Percentiles rank a stretch among this genome's conserved stretches.
Evolutionary conservation across 2,888 invertebrate species (phyloP).

Genomic region (Drosophila birchii): DNA sequence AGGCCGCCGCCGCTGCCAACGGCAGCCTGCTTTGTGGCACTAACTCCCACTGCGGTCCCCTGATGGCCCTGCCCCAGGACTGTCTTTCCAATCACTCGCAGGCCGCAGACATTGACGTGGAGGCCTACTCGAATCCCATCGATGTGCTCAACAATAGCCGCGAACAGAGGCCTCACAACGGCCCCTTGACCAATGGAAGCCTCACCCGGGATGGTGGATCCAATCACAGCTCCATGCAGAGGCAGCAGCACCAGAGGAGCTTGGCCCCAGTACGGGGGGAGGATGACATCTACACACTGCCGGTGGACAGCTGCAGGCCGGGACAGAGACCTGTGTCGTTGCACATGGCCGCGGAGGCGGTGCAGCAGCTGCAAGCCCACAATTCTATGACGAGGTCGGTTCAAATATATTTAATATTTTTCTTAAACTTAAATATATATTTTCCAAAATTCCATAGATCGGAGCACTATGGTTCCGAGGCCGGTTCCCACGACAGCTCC

Average conservation of each 20-base stretch:
- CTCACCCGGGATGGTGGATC: conserved; percentile 74
- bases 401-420: too few species aligned
- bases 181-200: conserved; percentile 76
- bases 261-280: conserved; percentile 60
- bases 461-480: conserved; percentile 80
- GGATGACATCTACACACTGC: conserved; percentile 84
- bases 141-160: conserved; percentile 85
- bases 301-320: conserved; percentile 82
- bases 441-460: conserved; percentile 55
- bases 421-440: neutral
- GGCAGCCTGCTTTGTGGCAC: conserved; percentile 63
- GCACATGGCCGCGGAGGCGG: conserved; percentile 71
- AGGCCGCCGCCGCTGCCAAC: conserved; percentile 55
- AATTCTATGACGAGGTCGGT: conserved; percentile 82
- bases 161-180: conserved; percentile 77
- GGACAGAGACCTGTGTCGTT: conserved; percentile 74
- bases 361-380: conserved; percentile 65
- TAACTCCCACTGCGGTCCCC: conserved; percentile 82
- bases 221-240: conserved; percentile 65
- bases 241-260: conserved; percentile 44
- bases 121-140: conserved; percentile 86
- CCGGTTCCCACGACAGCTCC: conserved; percentile 80
- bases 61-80: conserved; percentile 82
- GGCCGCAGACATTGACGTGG: conserved; percentile 75
- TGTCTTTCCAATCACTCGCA: conserved; percentile 68